Base-by-base conservation (phyloP, 2,113 vertebrate genomes). In the Excalfactoria chinensis region DNA sequence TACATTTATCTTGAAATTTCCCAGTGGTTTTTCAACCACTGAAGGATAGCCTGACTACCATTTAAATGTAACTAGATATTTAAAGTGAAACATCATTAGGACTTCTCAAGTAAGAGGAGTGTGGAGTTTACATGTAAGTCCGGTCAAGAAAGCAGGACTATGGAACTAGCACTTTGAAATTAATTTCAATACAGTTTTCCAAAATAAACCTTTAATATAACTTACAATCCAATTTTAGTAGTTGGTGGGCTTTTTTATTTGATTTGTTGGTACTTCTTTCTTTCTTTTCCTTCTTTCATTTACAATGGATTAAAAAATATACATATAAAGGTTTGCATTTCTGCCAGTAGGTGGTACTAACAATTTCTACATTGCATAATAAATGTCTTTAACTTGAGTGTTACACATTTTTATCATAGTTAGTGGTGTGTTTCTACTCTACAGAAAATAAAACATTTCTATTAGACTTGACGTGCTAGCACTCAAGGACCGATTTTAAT, bases 261-360 rank as follows among this genome's bases (percentile, higher is more conserved):
- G 20, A 21, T 22, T 1, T 13, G 7, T 10, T 23, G 58, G 19
- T 53, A 32, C n/a, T 46, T 43, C 43, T 40, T 8, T 14, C 49
- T 41, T 37, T 2, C 1, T 72, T 46, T 35, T 13, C 8, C 2
- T 58, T 81, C 40, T 68, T 68, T 64, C 3, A 11, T 76, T 76
- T 74, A 21, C 41, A 35, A 58, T 12, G 78, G 35, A 40, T n/a
- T n/a, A n/a, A 32, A 34, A 43, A 44, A 44, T 7, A 8, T 9
- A 35, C 14, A 35, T 20, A 55, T 30, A 56, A 32, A 56, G 15
- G 76, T 89, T 88, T 92, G 7, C 32, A 44, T 3, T 93, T 86
- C 63, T 88, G 59, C 79, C 95, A 96, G 95, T 91, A 96, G 95
- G 88, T 97, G 93, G 95, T 89, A 87, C 78, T 89, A 96, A 32